These are phyloP conservation scores for Sibirionetta formosa DNA, from an alignment of 2,797 vertebrate species.

Conservation along the genomic window DNA sequence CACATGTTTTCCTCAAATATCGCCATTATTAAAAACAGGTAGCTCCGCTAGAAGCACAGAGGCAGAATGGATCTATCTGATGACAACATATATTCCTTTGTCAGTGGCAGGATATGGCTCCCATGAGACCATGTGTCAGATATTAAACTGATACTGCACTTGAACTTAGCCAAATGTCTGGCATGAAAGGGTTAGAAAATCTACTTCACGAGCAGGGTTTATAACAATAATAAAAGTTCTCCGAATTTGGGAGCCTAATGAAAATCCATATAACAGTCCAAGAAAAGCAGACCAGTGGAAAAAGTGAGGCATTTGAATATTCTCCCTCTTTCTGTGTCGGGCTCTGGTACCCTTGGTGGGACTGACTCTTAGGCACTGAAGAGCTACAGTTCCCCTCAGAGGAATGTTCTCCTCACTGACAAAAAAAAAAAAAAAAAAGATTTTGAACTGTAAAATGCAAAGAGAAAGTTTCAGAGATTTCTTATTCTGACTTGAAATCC, in stretches of 20 bases:
- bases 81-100: slow-evolving; percentile 37
- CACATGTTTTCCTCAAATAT: slow-evolving; percentile 51
- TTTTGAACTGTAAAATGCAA: neutral
- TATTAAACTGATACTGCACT: neutral
- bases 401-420: neutral
- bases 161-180: neutral
- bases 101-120: slow-evolving; percentile 24
- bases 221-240: slow-evolving; percentile 55
- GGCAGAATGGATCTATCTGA: slow-evolving; percentile 2
- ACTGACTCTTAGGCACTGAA: neutral
- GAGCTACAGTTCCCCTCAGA: neutral
- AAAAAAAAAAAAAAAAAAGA: neutral
- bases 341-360: neutral
- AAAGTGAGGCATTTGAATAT: slow-evolving; percentile 40
- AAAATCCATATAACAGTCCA: slow-evolving; percentile 29
- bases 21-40: slow-evolving; percentile 55
- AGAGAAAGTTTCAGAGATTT: neutral
- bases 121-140: neutral
- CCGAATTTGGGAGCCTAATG: slow-evolving; percentile 23
- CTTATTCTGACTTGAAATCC: neutral
- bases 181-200: slow-evolving; percentile 50
- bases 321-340: neutral
- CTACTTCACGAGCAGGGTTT: neutral
- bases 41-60: neutral
- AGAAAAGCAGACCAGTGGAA: slow-evolving; percentile 58